Percentiles rank a stretch among this genome's conserved stretches.
Conservation (phyloP, 2,888 invertebrate genomes). For the Ormyrus rosae region DNA sequence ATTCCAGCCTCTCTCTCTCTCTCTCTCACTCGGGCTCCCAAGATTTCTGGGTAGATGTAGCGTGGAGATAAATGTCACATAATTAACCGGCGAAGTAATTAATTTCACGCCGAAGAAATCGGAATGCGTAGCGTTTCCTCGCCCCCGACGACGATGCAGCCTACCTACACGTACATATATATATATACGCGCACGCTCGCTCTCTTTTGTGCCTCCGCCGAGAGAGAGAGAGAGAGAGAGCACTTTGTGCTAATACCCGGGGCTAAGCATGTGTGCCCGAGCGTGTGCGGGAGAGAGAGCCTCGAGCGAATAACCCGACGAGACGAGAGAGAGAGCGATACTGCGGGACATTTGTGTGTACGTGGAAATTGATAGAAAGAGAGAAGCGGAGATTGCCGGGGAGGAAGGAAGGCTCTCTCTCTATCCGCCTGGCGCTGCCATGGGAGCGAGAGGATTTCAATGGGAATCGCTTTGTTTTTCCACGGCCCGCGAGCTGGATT, state of each 20-base stretch:
- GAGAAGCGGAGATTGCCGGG: neutral
- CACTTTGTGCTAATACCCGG: conserved; percentile 1
- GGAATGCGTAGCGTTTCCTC: conserved; percentile 62
- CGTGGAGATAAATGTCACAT: conserved; percentile 71
- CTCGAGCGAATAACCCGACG: neutral
- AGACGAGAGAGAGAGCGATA: conserved; percentile 16
- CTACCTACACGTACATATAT: neutral
- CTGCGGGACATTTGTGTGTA: conserved; percentile 18
- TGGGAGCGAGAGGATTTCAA: conserved; percentile 14
- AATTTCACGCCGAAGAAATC: conserved; percentile 69
- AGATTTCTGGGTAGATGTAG: conserved; percentile 69
- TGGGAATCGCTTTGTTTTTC: conserved; percentile 15
- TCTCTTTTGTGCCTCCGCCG: neutral
- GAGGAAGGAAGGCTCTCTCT: neutral
- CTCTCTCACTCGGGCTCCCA: conserved; percentile 46
- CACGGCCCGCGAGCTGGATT: too few relatives aligned
- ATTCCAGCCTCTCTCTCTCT: conserved; percentile 60
- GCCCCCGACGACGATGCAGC: neutral
- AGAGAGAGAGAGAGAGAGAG: neutral
- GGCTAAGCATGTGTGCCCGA: neutral
- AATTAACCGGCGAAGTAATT: conserved; percentile 71
- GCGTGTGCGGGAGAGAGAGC: neutral
- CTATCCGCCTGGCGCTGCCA: neutral
- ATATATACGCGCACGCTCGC: neutral
- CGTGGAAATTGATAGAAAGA: conserved; percentile 47